These are phyloP conservation scores for Dasypogon diadema DNA, from an alignment of 2,888 invertebrate genomes.

Conservation along the genomic window DNA sequence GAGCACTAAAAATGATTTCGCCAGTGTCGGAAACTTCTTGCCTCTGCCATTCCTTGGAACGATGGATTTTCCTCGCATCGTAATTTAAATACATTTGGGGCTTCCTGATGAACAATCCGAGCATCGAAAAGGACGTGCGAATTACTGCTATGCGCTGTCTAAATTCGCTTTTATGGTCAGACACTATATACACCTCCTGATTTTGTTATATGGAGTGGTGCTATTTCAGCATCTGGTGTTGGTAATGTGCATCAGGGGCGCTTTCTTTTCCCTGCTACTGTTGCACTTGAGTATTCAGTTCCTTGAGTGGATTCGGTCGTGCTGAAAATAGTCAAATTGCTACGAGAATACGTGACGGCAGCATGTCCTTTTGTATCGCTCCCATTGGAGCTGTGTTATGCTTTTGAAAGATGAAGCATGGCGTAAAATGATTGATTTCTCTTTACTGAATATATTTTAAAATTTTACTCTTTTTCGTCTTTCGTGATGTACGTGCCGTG, in stretches of 20 bases:
- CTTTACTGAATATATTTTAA: slow-evolving; percentile 21
- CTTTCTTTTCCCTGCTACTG: slow-evolving; percentile 28
- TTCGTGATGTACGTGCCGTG: background rate
- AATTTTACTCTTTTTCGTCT: background rate
- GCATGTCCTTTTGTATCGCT: slow-evolving; percentile 42
- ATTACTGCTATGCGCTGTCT: slow-evolving; percentile 54
- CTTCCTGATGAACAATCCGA: slow-evolving; percentile 51
- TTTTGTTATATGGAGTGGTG: background rate
- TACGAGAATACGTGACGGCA: slow-evolving; percentile 35
- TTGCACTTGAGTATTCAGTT: slow-evolving; percentile 37
- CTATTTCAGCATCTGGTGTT: background rate
- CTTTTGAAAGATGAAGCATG: slow-evolving; percentile 34
- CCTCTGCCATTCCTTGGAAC: slow-evolving; percentile 23
- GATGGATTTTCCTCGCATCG: slow-evolving; percentile 34
- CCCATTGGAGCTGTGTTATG: slow-evolving; percentile 36
- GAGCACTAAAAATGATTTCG: slow-evolving; percentile 50
- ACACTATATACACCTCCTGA: background rate
- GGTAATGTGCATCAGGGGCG: slow-evolving; percentile 38
- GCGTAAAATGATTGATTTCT: slow-evolving; percentile 43
- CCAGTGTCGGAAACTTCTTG: background rate
- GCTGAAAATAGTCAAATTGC: slow-evolving; percentile 52
- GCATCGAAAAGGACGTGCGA: slow-evolving; percentile 53
- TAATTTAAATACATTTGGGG: slow-evolving; percentile 53
- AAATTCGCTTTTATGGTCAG: slow-evolving; percentile 54
- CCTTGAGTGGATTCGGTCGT: slow-evolving; percentile 51